A percentile compares a stretch with the other conserved stretches of the same genome.
Conservation (phyloP, 2,113 vertebrate genomes). For the Chionomys nivalis region DNA sequence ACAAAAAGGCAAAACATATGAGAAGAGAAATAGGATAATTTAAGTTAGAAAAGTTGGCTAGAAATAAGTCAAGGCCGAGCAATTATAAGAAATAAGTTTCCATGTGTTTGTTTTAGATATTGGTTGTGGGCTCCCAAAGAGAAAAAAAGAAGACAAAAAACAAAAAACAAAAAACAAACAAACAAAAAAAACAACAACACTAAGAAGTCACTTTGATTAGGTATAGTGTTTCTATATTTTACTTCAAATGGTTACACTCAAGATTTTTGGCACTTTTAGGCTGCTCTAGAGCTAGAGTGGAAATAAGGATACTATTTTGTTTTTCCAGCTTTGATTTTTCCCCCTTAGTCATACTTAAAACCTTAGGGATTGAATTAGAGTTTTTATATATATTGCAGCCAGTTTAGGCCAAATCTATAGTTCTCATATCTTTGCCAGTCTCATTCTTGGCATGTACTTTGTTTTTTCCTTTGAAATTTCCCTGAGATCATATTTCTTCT, state of each 20-base stretch:
- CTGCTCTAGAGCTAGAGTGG: neutral
- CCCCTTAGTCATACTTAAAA: neutral
- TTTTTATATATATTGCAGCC: neutral
- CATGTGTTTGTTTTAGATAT: too few species aligned
- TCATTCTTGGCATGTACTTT: neutral
- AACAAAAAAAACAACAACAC: too few species aligned
- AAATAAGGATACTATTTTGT: constrained; percentile 16
- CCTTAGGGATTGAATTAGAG: neutral
- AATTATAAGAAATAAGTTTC: too few species aligned
- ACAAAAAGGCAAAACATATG: too few species aligned
- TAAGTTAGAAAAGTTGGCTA: too few species aligned
- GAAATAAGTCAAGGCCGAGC: too few species aligned
- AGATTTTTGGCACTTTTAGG: neutral
- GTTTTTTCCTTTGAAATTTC: neutral
- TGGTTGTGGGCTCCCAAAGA: too few species aligned
- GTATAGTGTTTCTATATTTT: neutral
- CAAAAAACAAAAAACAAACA: too few species aligned
- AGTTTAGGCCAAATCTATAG: neutral
- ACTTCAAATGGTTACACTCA: neutral
- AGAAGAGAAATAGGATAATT: too few species aligned
- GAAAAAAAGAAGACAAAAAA: too few species aligned
- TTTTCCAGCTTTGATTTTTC: constrained; percentile 21
- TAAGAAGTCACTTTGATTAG: neutral
- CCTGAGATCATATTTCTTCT: neutral
- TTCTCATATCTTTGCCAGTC: neutral